Evolutionary conservation across 1,140 invertebrate species (phyloP).

Genomic region (Uloborus diversus): DNA sequence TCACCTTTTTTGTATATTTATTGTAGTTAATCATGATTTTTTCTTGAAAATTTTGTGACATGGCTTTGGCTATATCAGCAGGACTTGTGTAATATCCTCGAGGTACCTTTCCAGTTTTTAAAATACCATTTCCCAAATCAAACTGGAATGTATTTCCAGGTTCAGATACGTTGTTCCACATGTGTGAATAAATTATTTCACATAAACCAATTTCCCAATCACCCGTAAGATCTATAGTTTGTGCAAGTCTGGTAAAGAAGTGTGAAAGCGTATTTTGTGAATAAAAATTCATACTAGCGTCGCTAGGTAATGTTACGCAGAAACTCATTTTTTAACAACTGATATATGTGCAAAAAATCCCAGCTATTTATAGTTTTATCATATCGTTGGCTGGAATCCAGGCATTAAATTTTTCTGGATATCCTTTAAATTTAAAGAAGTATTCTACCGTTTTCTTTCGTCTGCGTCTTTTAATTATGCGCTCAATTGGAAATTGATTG

Average conservation of each 20-base stretch:
- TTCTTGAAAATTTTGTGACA: background rate
- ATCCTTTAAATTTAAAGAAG: slow-evolving; percentile 14
- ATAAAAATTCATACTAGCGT: background rate
- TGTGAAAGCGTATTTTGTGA: background rate
- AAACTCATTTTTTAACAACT: too few species aligned
- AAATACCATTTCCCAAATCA: background rate
- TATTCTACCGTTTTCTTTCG: background rate
- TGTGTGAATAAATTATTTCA: background rate
- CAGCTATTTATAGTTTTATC: background rate
- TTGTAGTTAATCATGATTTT: background rate
- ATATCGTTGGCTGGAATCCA: background rate
- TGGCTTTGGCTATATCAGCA: background rate
- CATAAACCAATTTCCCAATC: background rate
- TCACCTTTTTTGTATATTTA: background rate
- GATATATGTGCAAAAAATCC: too few species aligned
- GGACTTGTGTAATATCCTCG: background rate
- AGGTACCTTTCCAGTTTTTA: background rate
- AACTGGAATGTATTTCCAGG: background rate
- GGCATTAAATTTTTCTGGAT: background rate
- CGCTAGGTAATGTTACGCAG: too few species aligned
- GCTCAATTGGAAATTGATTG: background rate
- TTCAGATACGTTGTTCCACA: background rate
- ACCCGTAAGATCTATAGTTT: background rate
- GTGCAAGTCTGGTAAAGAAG: background rate
- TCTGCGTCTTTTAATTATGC: background rate